Evolutionary conservation across 2,113 vertebrate species (phyloP).

Genomic region (Cottus gobio): DNA sequence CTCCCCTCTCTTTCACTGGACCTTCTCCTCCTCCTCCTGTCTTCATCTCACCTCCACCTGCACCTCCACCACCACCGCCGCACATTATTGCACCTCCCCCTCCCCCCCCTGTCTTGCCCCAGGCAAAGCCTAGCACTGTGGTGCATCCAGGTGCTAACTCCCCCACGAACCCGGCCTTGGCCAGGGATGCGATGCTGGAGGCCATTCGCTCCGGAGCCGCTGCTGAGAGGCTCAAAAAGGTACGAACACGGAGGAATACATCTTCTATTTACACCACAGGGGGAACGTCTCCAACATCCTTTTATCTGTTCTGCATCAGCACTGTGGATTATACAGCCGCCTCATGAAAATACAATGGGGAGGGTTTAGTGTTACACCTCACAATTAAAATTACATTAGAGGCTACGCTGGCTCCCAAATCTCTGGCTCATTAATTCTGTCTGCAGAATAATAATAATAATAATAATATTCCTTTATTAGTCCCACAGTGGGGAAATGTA

Average conservation of each 20-base stretch:
- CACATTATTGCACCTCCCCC: slow-evolving; percentile 45
- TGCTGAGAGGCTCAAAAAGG: slow-evolving; percentile 91
- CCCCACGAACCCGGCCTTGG: slow-evolving; percentile 63
- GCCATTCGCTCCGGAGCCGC: slow-evolving; percentile 93
- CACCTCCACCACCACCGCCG: slow-evolving; percentile 43
- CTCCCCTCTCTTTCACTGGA: slow-evolving; percentile 32
- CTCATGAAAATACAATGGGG: slow-evolving; percentile 4
- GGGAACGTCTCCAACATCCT: background rate
- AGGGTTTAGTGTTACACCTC: background rate
- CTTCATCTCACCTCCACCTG: slow-evolving; percentile 27
- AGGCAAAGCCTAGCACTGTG: slow-evolving; percentile 41
- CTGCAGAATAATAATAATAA: too few relatives aligned
- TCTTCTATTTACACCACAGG: background rate
- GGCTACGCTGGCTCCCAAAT: background rate
- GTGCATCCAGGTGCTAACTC: slow-evolving; percentile 28
- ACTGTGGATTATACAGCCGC: background rate
- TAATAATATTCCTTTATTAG: too few relatives aligned
- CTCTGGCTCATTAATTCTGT: background rate
- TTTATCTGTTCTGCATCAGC: background rate
- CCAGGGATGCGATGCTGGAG: slow-evolving; percentile 90
- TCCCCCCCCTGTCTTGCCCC: slow-evolving; percentile 52
- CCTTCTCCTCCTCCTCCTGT: slow-evolving; percentile 51
- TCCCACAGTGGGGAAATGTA: too few relatives aligned
- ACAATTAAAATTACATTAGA: background rate
- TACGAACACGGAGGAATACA: slow-evolving; percentile 61